phyloP scores from a whole-genome alignment of 2,113 vertebrate genomes.

The Syngnathus typhle region DNA sequence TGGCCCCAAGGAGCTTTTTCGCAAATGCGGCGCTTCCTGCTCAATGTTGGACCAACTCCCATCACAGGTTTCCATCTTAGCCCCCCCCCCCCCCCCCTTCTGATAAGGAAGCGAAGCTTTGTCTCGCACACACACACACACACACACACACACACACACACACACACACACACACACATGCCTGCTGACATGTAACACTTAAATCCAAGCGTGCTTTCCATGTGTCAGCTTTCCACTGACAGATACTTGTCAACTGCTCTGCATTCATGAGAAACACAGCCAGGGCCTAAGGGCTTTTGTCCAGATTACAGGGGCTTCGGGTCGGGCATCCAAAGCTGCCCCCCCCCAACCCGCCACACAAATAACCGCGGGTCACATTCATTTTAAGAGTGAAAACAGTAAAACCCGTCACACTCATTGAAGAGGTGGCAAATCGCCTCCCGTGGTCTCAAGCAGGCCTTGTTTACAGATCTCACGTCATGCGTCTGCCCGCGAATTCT shows the following conservation, averaged over 20 bases:
- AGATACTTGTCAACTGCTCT: constrained; percentile 51
- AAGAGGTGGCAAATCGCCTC: constrained; percentile 4
- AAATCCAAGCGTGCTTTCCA: constrained; percentile 15
- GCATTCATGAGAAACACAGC: constrained; percentile 53
- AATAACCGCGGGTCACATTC: not conserved
- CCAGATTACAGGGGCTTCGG: constrained; percentile 45
- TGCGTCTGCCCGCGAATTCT: constrained; percentile 27
- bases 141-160: constrained; percentile 46
- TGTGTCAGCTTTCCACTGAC: constrained; percentile 20
- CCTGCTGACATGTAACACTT: constrained; percentile 27
- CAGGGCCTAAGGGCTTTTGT: constrained; percentile 55
- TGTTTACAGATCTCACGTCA: constrained; percentile 60
- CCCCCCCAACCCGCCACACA: not conserved
- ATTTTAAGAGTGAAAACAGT: not conserved
- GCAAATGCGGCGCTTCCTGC: constrained; percentile 61
- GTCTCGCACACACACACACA: constrained; percentile 41
- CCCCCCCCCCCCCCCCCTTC: constrained; percentile 39
- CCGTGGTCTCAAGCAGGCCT: constrained; percentile 34
- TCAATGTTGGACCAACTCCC: constrained; percentile 48
- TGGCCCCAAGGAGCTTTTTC: constrained; percentile 49
- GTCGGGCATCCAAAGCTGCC: not conserved
- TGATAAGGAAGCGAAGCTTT: constrained; percentile 64
- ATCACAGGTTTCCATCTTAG: constrained; percentile 55
- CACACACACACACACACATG: constrained; percentile 40
- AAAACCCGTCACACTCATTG: not conserved